phyloP scores from a whole-genome alignment of 2,113 vertebrate genomes.

The Dromaius novaehollandiae region DNA sequence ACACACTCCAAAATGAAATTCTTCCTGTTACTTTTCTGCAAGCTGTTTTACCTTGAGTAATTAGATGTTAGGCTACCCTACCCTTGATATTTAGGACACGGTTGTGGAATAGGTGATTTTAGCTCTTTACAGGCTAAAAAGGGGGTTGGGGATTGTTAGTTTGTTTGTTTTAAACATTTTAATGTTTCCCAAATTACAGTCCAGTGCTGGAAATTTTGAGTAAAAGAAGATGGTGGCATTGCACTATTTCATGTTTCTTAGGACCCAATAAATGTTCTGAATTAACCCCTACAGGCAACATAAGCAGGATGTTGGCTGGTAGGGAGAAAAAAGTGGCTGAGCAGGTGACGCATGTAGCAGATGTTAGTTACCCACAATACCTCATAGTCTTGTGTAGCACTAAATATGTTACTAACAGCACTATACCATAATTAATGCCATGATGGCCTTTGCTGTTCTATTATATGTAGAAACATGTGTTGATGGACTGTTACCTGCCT shows the following conservation, averaged over 20 bases:
- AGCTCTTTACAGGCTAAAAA: background rate
- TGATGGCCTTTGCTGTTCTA: background rate
- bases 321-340: background rate
- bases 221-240: background rate
- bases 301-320: background rate
- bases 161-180: background rate
- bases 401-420: background rate
- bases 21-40: background rate
- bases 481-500: background rate
- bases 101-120: background rate
- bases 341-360: background rate
- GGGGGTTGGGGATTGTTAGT: background rate
- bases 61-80: background rate
- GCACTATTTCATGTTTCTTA: background rate
- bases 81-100: background rate
- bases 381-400: background rate
- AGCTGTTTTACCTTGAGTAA: background rate
- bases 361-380: background rate
- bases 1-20: background rate
- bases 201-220: background rate
- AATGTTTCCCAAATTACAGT: background rate
- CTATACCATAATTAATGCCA: background rate
- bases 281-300: background rate
- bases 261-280: background rate
- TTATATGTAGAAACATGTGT: background rate